Conservation (phyloP, 2,888 invertebrate species). For the Epistrophe eligans region DNA sequence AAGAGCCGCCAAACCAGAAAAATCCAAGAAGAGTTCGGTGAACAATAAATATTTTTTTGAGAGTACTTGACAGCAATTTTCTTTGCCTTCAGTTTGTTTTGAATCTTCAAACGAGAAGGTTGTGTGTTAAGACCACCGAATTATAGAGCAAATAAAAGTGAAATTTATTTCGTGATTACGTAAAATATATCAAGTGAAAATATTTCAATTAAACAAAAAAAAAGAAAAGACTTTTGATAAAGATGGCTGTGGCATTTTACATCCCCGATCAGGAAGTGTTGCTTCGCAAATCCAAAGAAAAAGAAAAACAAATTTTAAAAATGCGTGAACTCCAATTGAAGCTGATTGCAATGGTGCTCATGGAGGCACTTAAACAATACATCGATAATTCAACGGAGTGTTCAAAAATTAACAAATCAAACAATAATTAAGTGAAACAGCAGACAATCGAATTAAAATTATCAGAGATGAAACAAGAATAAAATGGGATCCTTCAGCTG, state of each 20-base stretch:
- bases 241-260: slow-evolving; percentile 82
- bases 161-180: slow-evolving; percentile 50
- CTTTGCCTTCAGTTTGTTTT: slow-evolving; percentile 65
- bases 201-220: neutral
- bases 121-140: slow-evolving; percentile 32
- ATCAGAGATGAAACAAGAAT: slow-evolving; percentile 33
- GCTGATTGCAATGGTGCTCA: slow-evolving; percentile 78
- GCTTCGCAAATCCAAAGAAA: slow-evolving; percentile 80
- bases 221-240: slow-evolving; percentile 32
- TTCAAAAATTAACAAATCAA: slow-evolving; percentile 11
- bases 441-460: slow-evolving; percentile 2
- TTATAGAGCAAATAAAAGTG: slow-evolving; percentile 28
- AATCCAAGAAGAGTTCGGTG: slow-evolving; percentile 69
- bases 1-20: slow-evolving; percentile 37
- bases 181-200: slow-evolving; percentile 70
- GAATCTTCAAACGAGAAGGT: slow-evolving; percentile 76
- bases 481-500: slow-evolving; percentile 36
- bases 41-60: slow-evolving; percentile 62
- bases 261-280: slow-evolving; percentile 82
- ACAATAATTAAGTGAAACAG: neutral
- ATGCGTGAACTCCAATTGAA: slow-evolving; percentile 80
- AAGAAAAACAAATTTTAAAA: slow-evolving; percentile 80
- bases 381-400: slow-evolving; percentile 70
- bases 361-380: slow-evolving; percentile 79
- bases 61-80: slow-evolving; percentile 43